Evolutionary conservation across 2,888 invertebrate genomes (phyloP), one percentile per base, ranked within the genome.

Genomic region (Platypus cylindrus): DNA sequence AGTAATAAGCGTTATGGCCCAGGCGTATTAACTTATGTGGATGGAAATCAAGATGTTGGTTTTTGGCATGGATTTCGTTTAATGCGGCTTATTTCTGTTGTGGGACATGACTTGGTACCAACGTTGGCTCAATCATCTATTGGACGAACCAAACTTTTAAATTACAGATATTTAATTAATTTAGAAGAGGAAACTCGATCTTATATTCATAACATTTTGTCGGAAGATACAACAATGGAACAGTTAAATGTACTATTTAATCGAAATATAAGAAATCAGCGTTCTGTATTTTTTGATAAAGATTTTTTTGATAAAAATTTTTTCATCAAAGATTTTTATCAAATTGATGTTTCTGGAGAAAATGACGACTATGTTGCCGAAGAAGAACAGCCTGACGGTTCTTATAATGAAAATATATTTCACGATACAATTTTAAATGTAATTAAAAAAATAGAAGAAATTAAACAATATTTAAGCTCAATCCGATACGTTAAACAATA

Each of bases 1-100:
- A 53, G 58, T n/a, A 66, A 72, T 46, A 37, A 54, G 7, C 64
- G 71, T 13, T 72, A 65, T 57, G 74, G 74, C 20, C 73, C 74
- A 1, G 74, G 73, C 1, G 53, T 71, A 7, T 59, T 65, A 27
- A 62, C 64, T 0, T 54, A 66, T 36, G 41, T 61, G 0, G 50
- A 60, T 42, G 57, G 63, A 1, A 53, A 44, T 4, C 67, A 67
- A 44, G 65, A 72, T 46, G 70, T 73, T 1, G 74, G 73, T 0
- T 47, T 73, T 8, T 73, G 74, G 74, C 48, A 60, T 3, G 67
- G 66, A 1, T 53, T 46, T 2, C 60, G 60, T 38, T 56, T 73
- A 17, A 47, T 67, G 1, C 55, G 71, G 16, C 51, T 72, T 8
- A 48, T 62, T 3, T 36, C 33, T 17, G 17, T 27, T 2, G 45